Evolutionary conservation across 2,113 vertebrate genomes (phyloP).

Genomic region (Clarias magur): DNA sequence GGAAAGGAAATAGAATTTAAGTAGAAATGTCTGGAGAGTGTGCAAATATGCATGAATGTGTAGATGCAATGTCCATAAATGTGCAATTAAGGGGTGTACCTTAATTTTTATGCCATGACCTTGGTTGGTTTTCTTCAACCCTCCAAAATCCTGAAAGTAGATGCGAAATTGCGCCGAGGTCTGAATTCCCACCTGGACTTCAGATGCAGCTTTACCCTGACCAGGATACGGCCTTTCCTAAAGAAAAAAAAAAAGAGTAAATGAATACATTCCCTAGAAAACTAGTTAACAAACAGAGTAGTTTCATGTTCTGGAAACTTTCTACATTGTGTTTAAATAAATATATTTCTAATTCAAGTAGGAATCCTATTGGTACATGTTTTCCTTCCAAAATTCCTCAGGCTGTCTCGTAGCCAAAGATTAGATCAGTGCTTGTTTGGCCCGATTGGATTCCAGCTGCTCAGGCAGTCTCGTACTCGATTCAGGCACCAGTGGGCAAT

Average conservation of each 20-base stretch:
- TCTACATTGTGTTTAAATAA: background rate
- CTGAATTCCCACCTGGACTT: background rate
- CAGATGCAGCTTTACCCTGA: background rate
- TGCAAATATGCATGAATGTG: too few relatives aligned
- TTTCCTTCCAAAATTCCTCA: background rate
- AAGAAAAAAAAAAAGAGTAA: background rate
- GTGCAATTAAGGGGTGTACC: background rate
- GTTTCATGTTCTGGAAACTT: background rate
- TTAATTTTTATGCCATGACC: background rate
- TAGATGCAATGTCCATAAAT: too few relatives aligned
- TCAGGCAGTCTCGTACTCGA: slow-evolving; percentile 21
- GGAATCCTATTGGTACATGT: background rate
- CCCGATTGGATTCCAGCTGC: slow-evolving; percentile 26
- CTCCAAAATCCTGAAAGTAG: background rate
- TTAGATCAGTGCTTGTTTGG: slow-evolving; percentile 36
- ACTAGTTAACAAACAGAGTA: background rate
- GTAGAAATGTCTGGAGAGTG: too few relatives aligned
- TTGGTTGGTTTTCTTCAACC: background rate
- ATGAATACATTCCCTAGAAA: background rate
- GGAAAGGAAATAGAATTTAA: too few relatives aligned
- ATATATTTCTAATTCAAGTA: background rate
- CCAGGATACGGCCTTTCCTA: background rate
- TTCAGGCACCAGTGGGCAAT: slow-evolving; percentile 28
- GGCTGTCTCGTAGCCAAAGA: background rate
- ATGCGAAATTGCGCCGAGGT: background rate